Percentiles rank a stretch among this genome's conserved stretches.
phyloP scores from a whole-genome alignment of 2,113 vertebrate genomes.

The Mesoclemmys tuberculata region DNA sequence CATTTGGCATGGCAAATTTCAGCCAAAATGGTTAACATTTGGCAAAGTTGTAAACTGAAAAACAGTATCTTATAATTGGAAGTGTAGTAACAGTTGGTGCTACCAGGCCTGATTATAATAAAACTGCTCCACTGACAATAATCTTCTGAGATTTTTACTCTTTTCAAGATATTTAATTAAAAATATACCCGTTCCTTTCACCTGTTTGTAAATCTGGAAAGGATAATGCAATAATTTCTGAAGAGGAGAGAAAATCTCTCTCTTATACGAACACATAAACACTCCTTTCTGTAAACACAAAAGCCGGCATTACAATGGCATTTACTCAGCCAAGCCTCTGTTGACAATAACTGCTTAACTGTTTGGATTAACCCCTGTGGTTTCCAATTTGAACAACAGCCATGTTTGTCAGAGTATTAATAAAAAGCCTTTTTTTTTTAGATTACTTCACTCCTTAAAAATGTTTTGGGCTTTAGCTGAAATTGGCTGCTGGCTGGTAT shows the following conservation, averaged over 20 bases:
- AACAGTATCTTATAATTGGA: background rate
- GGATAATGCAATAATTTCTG: background rate
- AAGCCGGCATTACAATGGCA: background rate
- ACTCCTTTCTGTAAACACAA: background rate
- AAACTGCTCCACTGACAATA: background rate
- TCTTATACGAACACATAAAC: background rate
- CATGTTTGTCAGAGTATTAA: background rate
- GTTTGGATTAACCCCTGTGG: background rate
- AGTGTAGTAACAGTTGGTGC: background rate
- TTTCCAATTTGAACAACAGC: background rate
- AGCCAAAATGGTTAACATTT: background rate
- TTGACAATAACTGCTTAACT: background rate
- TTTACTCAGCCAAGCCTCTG: background rate
- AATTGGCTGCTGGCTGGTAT: background rate
- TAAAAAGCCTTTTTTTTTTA: background rate
- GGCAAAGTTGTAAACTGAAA: background rate
- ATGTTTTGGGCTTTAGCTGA: background rate
- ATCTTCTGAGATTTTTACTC: background rate
- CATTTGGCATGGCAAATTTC: background rate
- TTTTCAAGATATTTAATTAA: constrained; percentile 12
- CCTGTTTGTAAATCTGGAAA: constrained; percentile 7
- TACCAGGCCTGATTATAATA: accelerated
- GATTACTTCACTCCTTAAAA: background rate
- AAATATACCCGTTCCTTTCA: constrained; percentile 19
- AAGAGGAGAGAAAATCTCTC: background rate